Percentiles rank a stretch among this genome's conserved stretches.
phyloP scores from a whole-genome alignment of 2,113 vertebrate genomes.

The Bubo blakistoni region DNA sequence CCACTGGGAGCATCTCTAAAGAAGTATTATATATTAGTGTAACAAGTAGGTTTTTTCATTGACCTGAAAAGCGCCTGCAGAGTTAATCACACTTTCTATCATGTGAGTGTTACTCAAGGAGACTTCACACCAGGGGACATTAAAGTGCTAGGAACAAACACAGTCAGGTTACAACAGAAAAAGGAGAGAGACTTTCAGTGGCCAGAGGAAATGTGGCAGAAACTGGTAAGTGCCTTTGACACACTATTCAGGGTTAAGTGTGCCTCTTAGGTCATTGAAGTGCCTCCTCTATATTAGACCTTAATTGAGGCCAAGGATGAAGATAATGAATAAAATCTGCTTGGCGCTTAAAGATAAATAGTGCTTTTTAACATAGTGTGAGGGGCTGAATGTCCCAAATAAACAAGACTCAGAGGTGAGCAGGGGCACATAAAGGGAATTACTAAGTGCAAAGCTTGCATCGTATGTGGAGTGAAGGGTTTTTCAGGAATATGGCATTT shows the following conservation, averaged over 20 bases:
- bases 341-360: neutral
- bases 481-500: neutral
- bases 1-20: neutral
- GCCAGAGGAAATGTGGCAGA: neutral
- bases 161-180: neutral
- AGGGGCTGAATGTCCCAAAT: neutral
- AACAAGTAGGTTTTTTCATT: conserved; percentile 38
- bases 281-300: neutral
- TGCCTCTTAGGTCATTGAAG: conserved; percentile 48
- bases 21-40: conserved; percentile 37
- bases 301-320: neutral
- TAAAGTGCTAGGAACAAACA: conserved; percentile 53
- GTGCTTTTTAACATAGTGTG: neutral
- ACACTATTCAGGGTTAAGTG: conserved; percentile 17
- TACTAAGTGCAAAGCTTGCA: neutral
- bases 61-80: conserved; percentile 51
- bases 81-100: conserved; percentile 61
- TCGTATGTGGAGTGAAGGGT: neutral
- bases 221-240: conserved; percentile 1
- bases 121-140: conserved; percentile 34
- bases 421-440: neutral
- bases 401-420: neutral
- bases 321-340: conserved; percentile 33
- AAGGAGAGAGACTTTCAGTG: neutral
- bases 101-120: conserved; percentile 45